These are phyloP conservation scores for Bambusicola thoracicus DNA, from an alignment of 2,113 vertebrate genomes.

Conservation along the genomic window DNA sequence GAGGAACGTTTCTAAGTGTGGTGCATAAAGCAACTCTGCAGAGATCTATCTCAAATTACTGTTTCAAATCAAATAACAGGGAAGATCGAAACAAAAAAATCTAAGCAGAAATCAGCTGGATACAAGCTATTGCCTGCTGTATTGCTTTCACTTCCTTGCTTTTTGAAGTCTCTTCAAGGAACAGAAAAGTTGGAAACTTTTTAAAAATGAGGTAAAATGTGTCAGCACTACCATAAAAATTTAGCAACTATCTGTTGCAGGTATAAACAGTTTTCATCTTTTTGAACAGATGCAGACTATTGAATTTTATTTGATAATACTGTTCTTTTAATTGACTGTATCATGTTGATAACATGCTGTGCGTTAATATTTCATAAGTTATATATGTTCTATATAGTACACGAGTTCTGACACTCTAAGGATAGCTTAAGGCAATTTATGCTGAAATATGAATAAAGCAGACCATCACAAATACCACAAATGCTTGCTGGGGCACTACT, in stretches of 20 bases:
- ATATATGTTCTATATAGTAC: not conserved
- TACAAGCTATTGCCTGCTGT: not conserved
- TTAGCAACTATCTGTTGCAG: not conserved
- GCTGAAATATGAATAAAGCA: not conserved
- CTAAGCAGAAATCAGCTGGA: not conserved
- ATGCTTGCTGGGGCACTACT: not conserved
- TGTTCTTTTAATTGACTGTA: not conserved
- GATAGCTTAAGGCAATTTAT: not conserved
- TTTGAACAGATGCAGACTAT: not conserved
- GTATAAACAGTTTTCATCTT: not conserved
- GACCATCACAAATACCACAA: not conserved
- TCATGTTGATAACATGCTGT: not conserved
- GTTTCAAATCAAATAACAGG: not conserved
- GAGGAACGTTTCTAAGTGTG: not conserved
- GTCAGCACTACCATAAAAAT: not conserved
- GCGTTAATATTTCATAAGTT: not conserved
- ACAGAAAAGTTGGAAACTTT: not conserved
- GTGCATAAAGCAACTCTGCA: not conserved
- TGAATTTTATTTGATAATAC: not conserved
- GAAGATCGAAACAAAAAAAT: not conserved
- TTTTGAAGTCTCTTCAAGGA: not conserved
- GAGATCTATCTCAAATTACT: not conserved
- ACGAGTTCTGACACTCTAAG: not conserved
- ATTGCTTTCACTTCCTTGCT: not conserved
- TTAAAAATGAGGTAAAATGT: not conserved